A percentile compares a stretch with the other conserved stretches of the same genome.
Evolutionary conservation across 2,113 vertebrate genomes (phyloP).

Genomic region (Diphyllodes magnificus): DNA sequence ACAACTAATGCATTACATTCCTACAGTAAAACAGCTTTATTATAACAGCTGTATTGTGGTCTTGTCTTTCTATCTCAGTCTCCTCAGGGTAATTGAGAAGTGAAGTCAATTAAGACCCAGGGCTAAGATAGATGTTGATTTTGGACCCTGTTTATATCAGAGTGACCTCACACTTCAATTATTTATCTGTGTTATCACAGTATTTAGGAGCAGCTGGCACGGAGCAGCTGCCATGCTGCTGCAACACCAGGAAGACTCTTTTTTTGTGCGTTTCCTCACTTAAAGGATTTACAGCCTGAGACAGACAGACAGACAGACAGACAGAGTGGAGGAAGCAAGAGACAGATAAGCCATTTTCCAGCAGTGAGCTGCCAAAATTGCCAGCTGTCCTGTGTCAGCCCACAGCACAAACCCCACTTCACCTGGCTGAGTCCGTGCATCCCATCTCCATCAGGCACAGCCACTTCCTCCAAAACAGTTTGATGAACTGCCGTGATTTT

Average conservation of each 20-base stretch:
- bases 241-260: neutral
- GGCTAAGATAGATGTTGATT: neutral
- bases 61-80: neutral
- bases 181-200: neutral
- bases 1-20: neutral
- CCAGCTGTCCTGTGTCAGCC: neutral
- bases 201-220: neutral
- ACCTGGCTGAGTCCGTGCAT: fast-evolving
- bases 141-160: neutral
- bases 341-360: neutral
- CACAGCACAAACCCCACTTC: neutral
- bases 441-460: neutral
- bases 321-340: neutral
- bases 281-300: neutral
- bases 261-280: neutral
- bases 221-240: neutral
- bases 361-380: neutral
- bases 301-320: neutral
- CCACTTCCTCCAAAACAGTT: neutral
- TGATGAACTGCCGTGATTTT: neutral
- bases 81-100: neutral
- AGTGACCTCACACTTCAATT: neutral
- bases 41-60: neutral
- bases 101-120: neutral
- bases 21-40: neutral